Percentiles rank a stretch among this genome's conserved stretches.
These are phyloP conservation scores for Eptesicus fuscus DNA, from an alignment of 2,113 vertebrate species.

Conservation along the genomic window DNA sequence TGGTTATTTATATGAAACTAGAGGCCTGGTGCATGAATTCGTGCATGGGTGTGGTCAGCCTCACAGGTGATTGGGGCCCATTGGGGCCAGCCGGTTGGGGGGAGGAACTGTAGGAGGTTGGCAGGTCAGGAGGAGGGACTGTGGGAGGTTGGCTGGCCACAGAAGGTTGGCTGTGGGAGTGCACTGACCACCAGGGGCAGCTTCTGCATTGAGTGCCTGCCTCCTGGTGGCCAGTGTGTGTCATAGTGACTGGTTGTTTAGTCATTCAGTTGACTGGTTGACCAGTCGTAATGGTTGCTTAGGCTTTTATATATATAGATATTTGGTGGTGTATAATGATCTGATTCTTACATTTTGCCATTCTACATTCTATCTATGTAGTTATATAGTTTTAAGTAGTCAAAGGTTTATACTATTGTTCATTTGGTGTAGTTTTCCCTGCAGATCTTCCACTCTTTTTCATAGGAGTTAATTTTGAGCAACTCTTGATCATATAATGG, in stretches of 20 bases:
- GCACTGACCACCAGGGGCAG: too few relatives aligned
- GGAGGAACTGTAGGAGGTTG: too few relatives aligned
- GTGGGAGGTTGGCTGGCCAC: too few relatives aligned
- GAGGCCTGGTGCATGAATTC: too few relatives aligned
- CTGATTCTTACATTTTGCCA: neutral
- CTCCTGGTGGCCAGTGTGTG: too few relatives aligned
- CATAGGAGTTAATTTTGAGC: neutral
- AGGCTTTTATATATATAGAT: too few relatives aligned
- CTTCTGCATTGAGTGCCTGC: too few relatives aligned
- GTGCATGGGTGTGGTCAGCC: too few relatives aligned
- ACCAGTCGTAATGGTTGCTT: too few relatives aligned
- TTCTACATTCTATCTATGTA: neutral
- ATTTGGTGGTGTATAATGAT: neutral
- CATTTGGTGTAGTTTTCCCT: neutral
- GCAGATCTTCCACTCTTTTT: neutral
- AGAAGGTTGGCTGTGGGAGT: too few relatives aligned
- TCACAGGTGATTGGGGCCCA: too few relatives aligned
- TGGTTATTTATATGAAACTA: neutral
- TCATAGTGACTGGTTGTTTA: too few relatives aligned
- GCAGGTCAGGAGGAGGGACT: rapidly evolving
- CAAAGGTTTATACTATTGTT: neutral
- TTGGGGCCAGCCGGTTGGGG: rapidly evolving
- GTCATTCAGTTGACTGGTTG: rapidly evolving
- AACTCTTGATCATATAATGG: neutral
- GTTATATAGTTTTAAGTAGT: neutral